phyloP scores from a whole-genome alignment of 2,113 vertebrate genomes.

The Sitta europaea region DNA sequence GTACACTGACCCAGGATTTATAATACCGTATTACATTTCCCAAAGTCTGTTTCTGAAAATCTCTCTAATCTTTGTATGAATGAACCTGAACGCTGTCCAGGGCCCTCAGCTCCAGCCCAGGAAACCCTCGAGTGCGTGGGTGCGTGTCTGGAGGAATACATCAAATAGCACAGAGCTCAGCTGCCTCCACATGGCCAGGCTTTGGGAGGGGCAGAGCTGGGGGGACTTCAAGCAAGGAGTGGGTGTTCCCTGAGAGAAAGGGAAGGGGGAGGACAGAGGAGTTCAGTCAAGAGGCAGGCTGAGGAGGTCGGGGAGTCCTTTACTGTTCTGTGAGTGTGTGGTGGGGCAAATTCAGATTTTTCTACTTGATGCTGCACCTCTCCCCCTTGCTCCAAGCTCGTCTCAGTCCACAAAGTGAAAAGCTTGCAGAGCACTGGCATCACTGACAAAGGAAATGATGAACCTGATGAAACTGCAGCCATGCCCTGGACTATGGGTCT shows the following conservation, averaged over 20 bases:
- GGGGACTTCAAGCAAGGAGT: neutral
- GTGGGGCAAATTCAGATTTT: neutral
- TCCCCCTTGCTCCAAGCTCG: neutral
- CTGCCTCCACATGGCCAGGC: fast-evolving
- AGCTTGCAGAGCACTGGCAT: neutral
- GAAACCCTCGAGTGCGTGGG: fast-evolving
- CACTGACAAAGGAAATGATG: fast-evolving
- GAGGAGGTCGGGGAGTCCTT: neutral
- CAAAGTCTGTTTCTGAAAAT: conserved; percentile 56
- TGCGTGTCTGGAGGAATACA: fast-evolving
- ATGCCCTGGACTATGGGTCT: neutral
- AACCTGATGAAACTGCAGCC: neutral
- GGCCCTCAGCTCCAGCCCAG: neutral
- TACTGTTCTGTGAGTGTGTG: neutral
- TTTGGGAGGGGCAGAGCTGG: neutral
- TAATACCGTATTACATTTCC: conserved; percentile 58
- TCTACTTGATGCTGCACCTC: neutral
- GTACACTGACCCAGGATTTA: conserved; percentile 42
- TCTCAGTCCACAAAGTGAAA: fast-evolving
- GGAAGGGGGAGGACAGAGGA: neutral
- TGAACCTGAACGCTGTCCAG: neutral
- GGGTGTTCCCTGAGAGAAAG: neutral
- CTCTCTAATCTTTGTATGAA: conserved; percentile 62
- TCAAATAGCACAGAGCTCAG: neutral
- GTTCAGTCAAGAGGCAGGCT: neutral